phyloP scores from a whole-genome alignment of 2,888 invertebrate species.

The Dynastes hyllus region DNA sequence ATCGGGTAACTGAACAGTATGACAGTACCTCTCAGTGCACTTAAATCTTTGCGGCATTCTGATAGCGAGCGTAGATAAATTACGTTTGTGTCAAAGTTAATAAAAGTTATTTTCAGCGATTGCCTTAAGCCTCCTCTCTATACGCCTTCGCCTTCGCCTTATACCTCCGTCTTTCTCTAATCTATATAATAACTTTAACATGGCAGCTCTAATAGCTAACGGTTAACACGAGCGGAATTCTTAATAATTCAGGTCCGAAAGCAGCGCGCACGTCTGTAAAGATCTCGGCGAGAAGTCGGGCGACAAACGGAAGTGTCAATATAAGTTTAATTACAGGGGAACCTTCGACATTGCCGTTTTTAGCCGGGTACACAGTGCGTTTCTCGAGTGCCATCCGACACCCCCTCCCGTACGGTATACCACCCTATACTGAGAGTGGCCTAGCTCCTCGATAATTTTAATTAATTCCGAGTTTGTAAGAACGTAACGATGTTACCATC shows the following conservation, averaged over 20 bases:
- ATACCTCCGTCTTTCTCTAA: conserved; percentile 26
- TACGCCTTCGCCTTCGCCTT: neutral
- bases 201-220: conserved; percentile 47
- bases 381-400: conserved; percentile 2
- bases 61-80: conserved; percentile 31
- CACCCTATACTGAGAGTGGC: neutral
- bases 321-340: conserved; percentile 64
- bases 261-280: conserved; percentile 54
- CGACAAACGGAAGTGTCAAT: conserved; percentile 64
- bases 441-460: conserved; percentile 52
- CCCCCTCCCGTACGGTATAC: neutral
- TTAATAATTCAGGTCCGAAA: conserved; percentile 53
- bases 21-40: too few species aligned
- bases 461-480: conserved; percentile 53
- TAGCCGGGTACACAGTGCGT: neutral
- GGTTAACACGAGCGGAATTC: conserved; percentile 50
- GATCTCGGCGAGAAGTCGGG: conserved; percentile 59
- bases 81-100: conserved; percentile 40
- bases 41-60: conserved; percentile 6
- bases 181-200: conserved; percentile 48
- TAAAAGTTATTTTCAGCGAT: conserved; percentile 41
- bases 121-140: neutral
- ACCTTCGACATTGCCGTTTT: conserved; percentile 57
- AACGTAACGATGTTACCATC: conserved; percentile 41
- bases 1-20: too few species aligned